phyloP scores from a whole-genome alignment of 2,113 vertebrate species.

The Macrotus californicus region DNA sequence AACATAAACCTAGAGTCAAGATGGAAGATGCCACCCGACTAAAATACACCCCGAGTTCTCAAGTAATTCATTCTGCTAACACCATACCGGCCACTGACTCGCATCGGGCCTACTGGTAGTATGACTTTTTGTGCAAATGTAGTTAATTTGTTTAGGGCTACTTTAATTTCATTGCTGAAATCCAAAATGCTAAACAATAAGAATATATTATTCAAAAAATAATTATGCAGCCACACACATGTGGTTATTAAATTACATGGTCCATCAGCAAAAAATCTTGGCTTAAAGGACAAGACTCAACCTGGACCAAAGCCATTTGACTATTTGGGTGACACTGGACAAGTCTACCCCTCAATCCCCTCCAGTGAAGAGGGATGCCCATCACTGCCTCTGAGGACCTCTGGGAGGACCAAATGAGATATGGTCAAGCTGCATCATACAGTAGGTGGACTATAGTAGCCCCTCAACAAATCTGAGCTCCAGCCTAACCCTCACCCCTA shows the following conservation, averaged over 20 bases:
- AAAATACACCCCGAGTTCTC: neutral
- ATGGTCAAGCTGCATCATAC: neutral
- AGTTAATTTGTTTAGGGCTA: neutral
- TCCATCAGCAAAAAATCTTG: neutral
- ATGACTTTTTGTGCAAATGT: neutral
- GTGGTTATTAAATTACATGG: neutral
- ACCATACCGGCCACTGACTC: neutral
- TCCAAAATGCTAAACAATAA: neutral
- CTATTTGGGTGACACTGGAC: neutral
- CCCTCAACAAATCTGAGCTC: neutral
- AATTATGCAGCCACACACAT: neutral
- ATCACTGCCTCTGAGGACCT: neutral
- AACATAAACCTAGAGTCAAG: neutral
- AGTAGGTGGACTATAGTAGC: fast-evolving
- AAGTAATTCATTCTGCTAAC: neutral
- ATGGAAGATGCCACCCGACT: neutral
- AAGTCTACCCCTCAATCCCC: neutral
- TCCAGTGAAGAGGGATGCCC: neutral
- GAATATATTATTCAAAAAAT: neutral
- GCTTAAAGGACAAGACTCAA: neutral
- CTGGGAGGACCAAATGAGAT: neutral
- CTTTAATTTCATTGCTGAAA: conserved; percentile 18
- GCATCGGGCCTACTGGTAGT: neutral
- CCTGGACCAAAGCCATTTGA: neutral
- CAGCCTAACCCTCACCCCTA: neutral